A percentile compares a stretch with the other conserved stretches of the same genome.
These are phyloP conservation scores for Mactromeris polynyma DNA, from an alignment of 2,888 invertebrate species.

Conservation along the genomic window DNA sequence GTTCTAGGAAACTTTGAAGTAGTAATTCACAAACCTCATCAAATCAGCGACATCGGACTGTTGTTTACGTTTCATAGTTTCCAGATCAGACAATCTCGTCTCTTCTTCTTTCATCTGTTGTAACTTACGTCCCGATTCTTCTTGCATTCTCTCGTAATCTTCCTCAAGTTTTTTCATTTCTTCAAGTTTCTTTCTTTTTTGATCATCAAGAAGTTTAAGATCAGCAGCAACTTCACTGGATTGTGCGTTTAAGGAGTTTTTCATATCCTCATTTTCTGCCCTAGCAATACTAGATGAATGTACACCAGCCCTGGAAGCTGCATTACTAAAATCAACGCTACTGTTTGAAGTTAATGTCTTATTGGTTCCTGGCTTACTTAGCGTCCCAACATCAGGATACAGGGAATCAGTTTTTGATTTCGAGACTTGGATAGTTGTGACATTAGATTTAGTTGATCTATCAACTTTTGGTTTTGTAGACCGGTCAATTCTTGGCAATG, in stretches of 20 bases:
- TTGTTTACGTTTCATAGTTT: slow-evolving; percentile 76
- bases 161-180: slow-evolving; percentile 65
- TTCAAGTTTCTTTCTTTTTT: slow-evolving; percentile 68
- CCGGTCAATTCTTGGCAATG: slow-evolving; percentile 70
- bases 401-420: slow-evolving; percentile 49
- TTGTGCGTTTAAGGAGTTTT: slow-evolving; percentile 28
- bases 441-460: slow-evolving; percentile 61
- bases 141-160: slow-evolving; percentile 73
- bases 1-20: too few species aligned
- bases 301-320: slow-evolving; percentile 31
- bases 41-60: slow-evolving; percentile 83
- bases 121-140: slow-evolving; percentile 88
- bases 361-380: slow-evolving; percentile 19
- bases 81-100: slow-evolving; percentile 66
- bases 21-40: slow-evolving; percentile 75
- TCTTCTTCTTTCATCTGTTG: slow-evolving; percentile 85
- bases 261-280: slow-evolving; percentile 17
- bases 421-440: slow-evolving; percentile 37
- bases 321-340: slow-evolving; percentile 28
- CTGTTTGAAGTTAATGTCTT: slow-evolving; percentile 15
- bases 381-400: slow-evolving; percentile 65
- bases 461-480: slow-evolving; percentile 70
- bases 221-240: slow-evolving; percentile 65
- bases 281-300: slow-evolving; percentile 7
- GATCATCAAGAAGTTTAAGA: slow-evolving; percentile 66